A percentile compares a stretch with the other conserved stretches of the same genome.
phyloP scores from a whole-genome alignment of 2,797 vertebrate genomes.

The Pseudotriccus pelzelni region DNA sequence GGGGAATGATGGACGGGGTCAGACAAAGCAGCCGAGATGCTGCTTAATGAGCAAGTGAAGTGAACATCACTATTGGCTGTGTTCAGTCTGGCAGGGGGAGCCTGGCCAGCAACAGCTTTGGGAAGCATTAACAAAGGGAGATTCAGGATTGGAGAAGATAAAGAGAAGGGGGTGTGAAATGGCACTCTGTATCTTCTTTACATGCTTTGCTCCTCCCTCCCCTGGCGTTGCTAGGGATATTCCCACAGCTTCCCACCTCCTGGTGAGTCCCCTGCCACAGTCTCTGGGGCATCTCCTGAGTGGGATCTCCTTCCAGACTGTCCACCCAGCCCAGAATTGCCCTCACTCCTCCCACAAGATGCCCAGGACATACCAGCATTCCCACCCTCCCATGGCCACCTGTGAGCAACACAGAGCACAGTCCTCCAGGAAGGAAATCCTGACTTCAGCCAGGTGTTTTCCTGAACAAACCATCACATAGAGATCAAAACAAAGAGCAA shows the following conservation, averaged over 20 bases:
- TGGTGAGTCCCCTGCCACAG: fast-evolving
- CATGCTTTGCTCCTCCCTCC: background rate
- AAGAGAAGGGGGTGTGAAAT: background rate
- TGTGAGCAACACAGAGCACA: background rate
- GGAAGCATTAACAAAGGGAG: background rate
- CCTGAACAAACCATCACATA: background rate
- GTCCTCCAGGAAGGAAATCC: background rate
- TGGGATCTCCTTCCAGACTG: background rate
- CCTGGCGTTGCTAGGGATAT: background rate
- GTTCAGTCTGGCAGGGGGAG: background rate
- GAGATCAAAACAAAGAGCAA: background rate
- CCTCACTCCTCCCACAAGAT: background rate
- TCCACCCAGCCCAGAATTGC: background rate
- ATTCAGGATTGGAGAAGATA: background rate
- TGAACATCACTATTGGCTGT: background rate
- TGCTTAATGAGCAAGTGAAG: background rate
- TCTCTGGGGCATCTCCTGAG: background rate
- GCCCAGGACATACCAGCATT: fast-evolving
- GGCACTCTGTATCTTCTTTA: background rate
- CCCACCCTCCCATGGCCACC: background rate
- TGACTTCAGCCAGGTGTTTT: background rate
- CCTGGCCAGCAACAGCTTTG: background rate
- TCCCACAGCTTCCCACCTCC: background rate
- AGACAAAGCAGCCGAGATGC: background rate
- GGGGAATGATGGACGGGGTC: background rate